These are phyloP conservation scores for Hormiphora californensis DNA, from an alignment of 37 sponge, comb jelly and placozoan species.

Conservation along the genomic window DNA sequence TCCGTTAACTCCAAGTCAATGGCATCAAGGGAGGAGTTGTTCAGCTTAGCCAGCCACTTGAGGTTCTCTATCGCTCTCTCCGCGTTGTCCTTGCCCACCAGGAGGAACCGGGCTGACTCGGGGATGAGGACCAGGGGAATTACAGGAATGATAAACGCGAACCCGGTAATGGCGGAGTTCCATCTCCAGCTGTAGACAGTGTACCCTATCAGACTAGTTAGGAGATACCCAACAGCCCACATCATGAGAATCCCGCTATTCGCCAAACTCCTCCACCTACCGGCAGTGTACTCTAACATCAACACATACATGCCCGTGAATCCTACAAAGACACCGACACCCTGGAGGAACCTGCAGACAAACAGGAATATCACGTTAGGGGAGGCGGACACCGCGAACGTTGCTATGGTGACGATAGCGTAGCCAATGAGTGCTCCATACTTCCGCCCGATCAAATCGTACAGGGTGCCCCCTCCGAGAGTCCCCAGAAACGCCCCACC, in stretches of 20 bases:
- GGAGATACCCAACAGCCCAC: too few species aligned
- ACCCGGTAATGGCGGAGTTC: neutral
- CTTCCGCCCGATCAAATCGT: neutral
- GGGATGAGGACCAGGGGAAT: neutral
- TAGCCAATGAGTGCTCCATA: neutral
- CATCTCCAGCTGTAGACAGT: conserved; percentile 21
- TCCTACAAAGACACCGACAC: conserved; percentile 2
- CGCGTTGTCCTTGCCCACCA: neutral
- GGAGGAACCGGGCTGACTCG: conserved; percentile 8
- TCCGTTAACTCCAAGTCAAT: too few species aligned
- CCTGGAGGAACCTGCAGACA: conserved; percentile 18
- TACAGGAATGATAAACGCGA: neutral
- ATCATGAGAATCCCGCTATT: too few species aligned
- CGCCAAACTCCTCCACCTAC: too few species aligned
- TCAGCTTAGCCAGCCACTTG: too few species aligned
- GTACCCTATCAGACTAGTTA: too few species aligned
- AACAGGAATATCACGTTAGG: neutral
- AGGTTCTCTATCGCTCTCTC: too few species aligned
- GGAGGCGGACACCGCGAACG: neutral
- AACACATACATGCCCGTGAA: too few species aligned
- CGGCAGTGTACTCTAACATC: too few species aligned
- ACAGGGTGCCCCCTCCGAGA: neutral
- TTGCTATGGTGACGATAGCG: neutral
- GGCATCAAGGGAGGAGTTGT: too few species aligned
- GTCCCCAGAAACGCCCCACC: neutral